Base-by-base conservation (phyloP, 2,888 invertebrate species). In the Drosophila kambysellisi region DNA sequence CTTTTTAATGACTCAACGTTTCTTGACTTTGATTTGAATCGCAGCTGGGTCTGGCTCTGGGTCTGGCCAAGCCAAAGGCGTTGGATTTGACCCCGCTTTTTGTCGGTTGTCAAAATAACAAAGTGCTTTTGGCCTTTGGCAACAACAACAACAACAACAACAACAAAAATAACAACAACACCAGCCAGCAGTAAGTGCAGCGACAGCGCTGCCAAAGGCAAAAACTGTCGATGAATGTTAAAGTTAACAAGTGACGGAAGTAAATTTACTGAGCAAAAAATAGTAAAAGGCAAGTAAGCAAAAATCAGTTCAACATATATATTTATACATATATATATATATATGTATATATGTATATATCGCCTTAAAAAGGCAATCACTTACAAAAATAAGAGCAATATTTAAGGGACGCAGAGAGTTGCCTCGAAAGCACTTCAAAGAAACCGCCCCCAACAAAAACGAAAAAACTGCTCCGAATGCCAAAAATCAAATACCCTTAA, bases 201-300 rank as follows among this genome's bases (percentile, higher is more conserved):
- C 43, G 57, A 20, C 57, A 57, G 57, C 32, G 46, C 20, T 20
- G 41, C 69, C 63, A 64, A 83, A 59, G 67, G 70, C 72, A 81
- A 81, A 82, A 84, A 30, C 81, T 81, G 89, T 87, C 87, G 85
- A 87, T 83, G 89, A 83, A 78, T 89, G 89, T 87, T 77, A 89
- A 83, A 83, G 84, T 87, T 87, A 83, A 89, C 88, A 89, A 83
- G 89, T 87, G 88, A 87, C 84, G 89, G 89, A 83, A 83, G 87
- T 83, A 73, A 88, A 85, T 82, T 88, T 85, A 72, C 87, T 56
- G 71, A 57, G 74, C 58, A 65, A 58, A 79, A 84, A 78, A 88
- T 82, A 71, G 70, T 60, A 77, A 83, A 88, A 82, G 61, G 62
- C 80, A 75, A 82, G 85, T 82, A 88, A 82, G 82, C 82, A 66